Conservation (phyloP, 2,797 vertebrate species). For the Pipistrellus nathusii region DNA sequence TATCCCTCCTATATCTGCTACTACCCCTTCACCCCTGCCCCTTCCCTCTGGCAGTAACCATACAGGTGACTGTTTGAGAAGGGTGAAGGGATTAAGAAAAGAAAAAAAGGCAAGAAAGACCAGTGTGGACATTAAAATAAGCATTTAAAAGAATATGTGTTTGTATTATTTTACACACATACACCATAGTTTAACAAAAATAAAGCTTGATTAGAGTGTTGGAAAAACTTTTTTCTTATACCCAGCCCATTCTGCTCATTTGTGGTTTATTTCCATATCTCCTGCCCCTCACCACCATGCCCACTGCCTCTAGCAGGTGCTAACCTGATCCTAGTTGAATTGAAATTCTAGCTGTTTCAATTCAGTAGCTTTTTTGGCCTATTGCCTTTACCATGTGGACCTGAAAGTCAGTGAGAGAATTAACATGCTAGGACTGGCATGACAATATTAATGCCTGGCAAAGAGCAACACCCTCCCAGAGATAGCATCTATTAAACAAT, state of each 20-base stretch:
- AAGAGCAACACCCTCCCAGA: slow-evolving; percentile 56
- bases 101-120: neutral
- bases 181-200: neutral
- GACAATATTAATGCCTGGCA: slow-evolving; percentile 21
- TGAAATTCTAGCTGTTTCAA: slow-evolving; percentile 48
- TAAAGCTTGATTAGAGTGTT: neutral
- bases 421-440: neutral
- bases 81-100: neutral
- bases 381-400: neutral
- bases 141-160: neutral
- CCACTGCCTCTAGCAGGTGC: neutral
- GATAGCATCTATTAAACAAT: slow-evolving; percentile 59
- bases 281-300: neutral
- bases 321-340: neutral
- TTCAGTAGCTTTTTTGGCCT: neutral
- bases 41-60: neutral
- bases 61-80: neutral
- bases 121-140: slow-evolving; percentile 52
- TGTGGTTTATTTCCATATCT: neutral
- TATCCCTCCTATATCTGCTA: neutral
- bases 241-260: neutral
- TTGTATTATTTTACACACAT: neutral
- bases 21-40: neutral
- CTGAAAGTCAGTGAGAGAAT: slow-evolving; percentile 25
- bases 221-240: slow-evolving; percentile 12